phyloP scores from a whole-genome alignment of 2,113 vertebrate species.

The Tachuris rubrigastra region DNA sequence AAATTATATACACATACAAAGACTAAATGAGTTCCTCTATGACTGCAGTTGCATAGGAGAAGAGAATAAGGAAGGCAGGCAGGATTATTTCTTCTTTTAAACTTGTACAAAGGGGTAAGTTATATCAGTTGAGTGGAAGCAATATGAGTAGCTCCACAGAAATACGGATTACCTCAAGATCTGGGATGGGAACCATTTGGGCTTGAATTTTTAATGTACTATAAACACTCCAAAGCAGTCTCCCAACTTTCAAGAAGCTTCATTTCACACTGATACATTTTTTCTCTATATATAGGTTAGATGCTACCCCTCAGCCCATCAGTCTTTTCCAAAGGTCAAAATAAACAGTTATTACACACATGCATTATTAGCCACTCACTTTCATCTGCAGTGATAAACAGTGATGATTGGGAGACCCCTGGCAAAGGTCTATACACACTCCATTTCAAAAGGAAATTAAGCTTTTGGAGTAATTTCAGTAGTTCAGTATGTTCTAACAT shows the following conservation, averaged over 20 bases:
- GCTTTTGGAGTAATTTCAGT: constrained; percentile 28
- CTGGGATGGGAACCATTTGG: not conserved
- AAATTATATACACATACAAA: not conserved
- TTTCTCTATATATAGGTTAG: not conserved
- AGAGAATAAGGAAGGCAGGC: not conserved
- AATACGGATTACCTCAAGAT: not conserved
- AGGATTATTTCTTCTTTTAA: not conserved
- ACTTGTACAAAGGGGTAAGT: not conserved
- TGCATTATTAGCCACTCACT: not conserved
- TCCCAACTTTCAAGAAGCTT: not conserved
- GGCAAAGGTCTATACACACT: not conserved
- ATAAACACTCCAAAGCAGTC: not conserved
- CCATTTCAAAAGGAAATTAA: not conserved
- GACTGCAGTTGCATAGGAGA: not conserved
- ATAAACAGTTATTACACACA: not conserved
- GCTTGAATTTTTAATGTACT: not conserved
- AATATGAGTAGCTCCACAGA: not conserved
- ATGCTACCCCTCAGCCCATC: not conserved
- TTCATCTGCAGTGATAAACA: not conserved
- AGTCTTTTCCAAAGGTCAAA: constrained; percentile 17
- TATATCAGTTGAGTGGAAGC: not conserved
- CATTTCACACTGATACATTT: not conserved
- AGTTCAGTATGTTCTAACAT: constrained; percentile 1
- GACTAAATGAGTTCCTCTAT: not conserved
- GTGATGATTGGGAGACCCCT: not conserved